phyloP scores from a whole-genome alignment of 2,113 vertebrate genomes.

The Nesoenas mayeri region DNA sequence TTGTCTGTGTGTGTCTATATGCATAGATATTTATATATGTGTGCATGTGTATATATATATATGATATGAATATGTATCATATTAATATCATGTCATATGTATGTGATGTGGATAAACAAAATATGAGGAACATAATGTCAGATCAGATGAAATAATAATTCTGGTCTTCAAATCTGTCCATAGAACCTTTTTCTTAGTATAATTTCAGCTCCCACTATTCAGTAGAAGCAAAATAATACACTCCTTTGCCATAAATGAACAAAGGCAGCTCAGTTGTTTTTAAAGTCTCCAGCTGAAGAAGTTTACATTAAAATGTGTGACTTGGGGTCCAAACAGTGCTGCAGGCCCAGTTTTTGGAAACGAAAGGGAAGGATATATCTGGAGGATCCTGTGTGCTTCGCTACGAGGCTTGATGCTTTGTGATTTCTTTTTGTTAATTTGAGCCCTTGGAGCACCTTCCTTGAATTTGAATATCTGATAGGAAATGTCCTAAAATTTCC shows the following conservation, averaged over 20 bases:
- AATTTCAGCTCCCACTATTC: not conserved
- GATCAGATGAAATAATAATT: not conserved
- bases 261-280: not conserved
- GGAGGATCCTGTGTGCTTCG: not conserved
- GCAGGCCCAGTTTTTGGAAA: not conserved
- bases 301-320: not conserved
- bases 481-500: not conserved
- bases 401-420: not conserved
- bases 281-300: not conserved
- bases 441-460: not conserved
- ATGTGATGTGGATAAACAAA: not conserved
- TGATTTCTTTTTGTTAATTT: not conserved
- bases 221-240: not conserved
- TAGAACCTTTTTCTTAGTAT: not conserved
- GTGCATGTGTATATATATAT: not conserved
- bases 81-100: not conserved
- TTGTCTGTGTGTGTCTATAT: not conserved
- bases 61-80: not conserved
- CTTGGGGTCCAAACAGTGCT: not conserved
- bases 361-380: not conserved
- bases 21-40: not conserved
- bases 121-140: not conserved
- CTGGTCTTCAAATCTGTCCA: not conserved
- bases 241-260: not conserved
- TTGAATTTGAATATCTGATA: not conserved